phyloP scores from a whole-genome alignment of 2,797 vertebrate genomes.

The Mastacembelus armatus region DNA sequence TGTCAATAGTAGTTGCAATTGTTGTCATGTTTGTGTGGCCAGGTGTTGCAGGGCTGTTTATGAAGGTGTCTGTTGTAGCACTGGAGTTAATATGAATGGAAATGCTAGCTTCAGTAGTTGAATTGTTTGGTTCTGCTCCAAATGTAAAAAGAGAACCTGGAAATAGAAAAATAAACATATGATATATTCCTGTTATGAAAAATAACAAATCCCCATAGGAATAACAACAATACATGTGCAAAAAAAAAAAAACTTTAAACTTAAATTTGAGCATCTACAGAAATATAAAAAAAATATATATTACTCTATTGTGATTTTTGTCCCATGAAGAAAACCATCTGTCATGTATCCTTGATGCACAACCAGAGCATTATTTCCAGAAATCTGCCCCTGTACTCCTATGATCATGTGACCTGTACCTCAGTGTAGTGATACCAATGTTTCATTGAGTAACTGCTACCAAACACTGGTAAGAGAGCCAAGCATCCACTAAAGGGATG shows the following conservation, averaged over 20 bases:
- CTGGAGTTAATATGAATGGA: conserved; percentile 44
- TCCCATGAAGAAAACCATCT: conserved; percentile 19
- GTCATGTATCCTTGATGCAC: conserved; percentile 12
- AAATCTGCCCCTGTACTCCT: conserved; percentile 1
- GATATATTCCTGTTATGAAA: neutral
- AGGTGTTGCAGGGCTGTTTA: conserved; percentile 16
- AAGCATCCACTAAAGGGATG: conserved; percentile 71
- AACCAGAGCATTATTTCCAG: conserved; percentile 23
- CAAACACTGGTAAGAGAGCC: conserved; percentile 65
- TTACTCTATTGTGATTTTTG: conserved; percentile 33
- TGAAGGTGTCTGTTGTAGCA: conserved; percentile 36
- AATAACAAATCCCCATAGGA: conserved; percentile 31
- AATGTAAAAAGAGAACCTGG: conserved; percentile 81
- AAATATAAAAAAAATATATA: conserved; percentile 39
- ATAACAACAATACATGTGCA: no score
- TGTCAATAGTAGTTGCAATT: conserved; percentile 29
- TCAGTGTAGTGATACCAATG: conserved; percentile 45
- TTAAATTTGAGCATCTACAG: conserved; percentile 48
- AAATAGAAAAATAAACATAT: conserved; percentile 10
- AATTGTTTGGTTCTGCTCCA: conserved; percentile 75
- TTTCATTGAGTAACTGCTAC: conserved; percentile 53
- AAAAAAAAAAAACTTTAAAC: no score
- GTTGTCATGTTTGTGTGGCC: conserved; percentile 29
- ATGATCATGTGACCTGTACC: conserved; percentile 32
- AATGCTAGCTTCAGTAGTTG: conserved; percentile 58